These are phyloP conservation scores for Pangasius mekongensis DNA, from an alignment of 2,797 vertebrate species.

Conservation along the genomic window DNA sequence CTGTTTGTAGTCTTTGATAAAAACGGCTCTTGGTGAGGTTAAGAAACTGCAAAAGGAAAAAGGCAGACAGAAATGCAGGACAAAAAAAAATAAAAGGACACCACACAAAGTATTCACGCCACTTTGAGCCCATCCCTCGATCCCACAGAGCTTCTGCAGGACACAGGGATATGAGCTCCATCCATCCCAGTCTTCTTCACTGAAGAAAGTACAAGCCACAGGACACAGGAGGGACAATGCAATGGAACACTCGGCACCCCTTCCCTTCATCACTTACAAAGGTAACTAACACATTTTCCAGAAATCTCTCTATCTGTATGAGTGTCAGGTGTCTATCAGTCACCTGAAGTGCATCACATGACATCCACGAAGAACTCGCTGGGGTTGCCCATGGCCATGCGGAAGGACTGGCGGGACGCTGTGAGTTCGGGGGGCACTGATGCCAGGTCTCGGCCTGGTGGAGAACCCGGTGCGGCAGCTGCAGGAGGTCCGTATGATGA, in stretches of 20 bases:
- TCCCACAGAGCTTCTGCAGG: conserved; percentile 34
- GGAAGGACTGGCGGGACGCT: conserved; percentile 91
- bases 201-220: conserved; percentile 66
- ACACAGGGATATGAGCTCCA: conserved; percentile 39
- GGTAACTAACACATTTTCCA: conserved; percentile 25
- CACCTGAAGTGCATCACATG: conserved; percentile 81
- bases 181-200: conserved; percentile 62
- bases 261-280: conserved; percentile 6
- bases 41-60: conserved; percentile 28
- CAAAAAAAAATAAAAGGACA: conserved; percentile 27
- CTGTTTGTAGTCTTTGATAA: conserved; percentile 36
- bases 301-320: conserved; percentile 20
- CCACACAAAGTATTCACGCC: conserved; percentile 41
- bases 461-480: conserved; percentile 78
- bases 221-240: conserved; percentile 53
- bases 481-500: conserved; percentile 74
- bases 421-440: conserved; percentile 88
- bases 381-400: conserved; percentile 95
- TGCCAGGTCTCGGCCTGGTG: conserved; percentile 79
- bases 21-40: conserved; percentile 37
- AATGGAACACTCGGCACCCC: conserved; percentile 27
- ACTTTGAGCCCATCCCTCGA: conserved; percentile 17
- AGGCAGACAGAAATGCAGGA: conserved; percentile 43
- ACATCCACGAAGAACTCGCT: conserved; percentile 97
- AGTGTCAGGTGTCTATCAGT: conserved; percentile 3